Conservation (phyloP, 2,888 invertebrate species). For the Balanococcus diminutus region DNA sequence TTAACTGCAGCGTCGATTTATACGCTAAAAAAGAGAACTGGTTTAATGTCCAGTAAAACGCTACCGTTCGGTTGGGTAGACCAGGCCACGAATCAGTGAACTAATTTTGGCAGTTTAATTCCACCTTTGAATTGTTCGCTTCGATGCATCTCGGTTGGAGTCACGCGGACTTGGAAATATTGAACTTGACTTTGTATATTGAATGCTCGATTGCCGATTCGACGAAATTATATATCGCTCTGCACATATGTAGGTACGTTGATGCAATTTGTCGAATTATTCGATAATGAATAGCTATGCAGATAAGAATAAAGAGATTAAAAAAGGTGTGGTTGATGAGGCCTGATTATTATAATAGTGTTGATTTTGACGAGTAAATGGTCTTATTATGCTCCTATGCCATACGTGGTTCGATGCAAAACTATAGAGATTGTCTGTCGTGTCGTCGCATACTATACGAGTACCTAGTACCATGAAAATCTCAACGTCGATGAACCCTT, state of each 20-base stretch:
- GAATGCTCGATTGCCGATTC: not conserved
- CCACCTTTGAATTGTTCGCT: not conserved
- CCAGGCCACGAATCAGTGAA: not conserved
- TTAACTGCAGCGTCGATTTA: not conserved
- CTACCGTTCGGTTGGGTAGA: not conserved
- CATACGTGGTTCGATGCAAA: not conserved
- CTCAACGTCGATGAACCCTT: not conserved
- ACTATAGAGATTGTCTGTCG: not conserved
- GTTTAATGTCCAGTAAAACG: not conserved
- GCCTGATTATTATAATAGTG: not conserved
- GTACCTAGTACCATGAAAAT: too few species aligned
- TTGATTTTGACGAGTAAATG: slow-evolving; percentile 5
- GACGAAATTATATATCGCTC: not conserved
- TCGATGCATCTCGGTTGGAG: not conserved
- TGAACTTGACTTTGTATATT: not conserved
- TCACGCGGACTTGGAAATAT: not conserved
- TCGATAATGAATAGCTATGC: not conserved
- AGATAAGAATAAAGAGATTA: slow-evolving; percentile 5
- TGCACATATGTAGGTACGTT: not conserved
- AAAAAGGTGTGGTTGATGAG: not conserved
- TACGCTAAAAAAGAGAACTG: slow-evolving; percentile 6
- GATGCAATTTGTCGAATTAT: not conserved
- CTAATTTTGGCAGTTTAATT: slow-evolving; percentile 35
- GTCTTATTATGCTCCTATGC: not conserved
- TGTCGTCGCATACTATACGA: not conserved